phyloP scores from a whole-genome alignment of 2,797 vertebrate species.

The Gambusia yucatana region DNA sequence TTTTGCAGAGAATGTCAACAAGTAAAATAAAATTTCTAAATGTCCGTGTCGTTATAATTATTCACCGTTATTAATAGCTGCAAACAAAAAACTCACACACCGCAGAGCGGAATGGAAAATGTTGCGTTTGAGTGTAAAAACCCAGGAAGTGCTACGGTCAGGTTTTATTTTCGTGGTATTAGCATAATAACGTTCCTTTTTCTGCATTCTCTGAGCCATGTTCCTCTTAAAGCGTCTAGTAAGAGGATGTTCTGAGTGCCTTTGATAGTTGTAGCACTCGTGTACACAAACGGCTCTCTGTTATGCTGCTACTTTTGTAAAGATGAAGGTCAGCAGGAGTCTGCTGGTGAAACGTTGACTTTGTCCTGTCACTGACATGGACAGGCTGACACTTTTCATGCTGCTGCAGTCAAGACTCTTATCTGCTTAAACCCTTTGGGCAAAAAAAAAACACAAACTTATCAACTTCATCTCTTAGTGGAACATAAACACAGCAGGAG shows the following conservation, averaged over 20 bases:
- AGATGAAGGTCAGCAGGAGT: background rate
- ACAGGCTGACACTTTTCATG: background rate
- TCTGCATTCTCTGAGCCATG: background rate
- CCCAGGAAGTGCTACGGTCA: conserved; percentile 44
- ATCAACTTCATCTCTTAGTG: background rate
- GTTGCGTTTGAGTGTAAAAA: conserved; percentile 29
- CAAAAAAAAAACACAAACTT: background rate
- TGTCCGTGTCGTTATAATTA: background rate
- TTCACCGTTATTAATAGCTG: background rate
- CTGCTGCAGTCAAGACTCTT: background rate
- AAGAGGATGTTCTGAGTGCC: background rate
- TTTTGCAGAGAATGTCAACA: background rate
- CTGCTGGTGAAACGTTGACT: background rate
- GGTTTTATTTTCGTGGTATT: background rate
- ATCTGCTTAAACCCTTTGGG: background rate
- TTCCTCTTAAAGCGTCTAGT: background rate
- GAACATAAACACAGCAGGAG: background rate
- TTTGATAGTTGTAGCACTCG: background rate
- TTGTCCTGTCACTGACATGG: no score
- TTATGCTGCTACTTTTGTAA: background rate
- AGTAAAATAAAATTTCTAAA: background rate
- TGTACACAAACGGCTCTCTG: background rate
- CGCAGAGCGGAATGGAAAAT: conserved; percentile 42
- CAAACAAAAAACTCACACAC: background rate
- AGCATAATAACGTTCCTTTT: conserved; percentile 36